Evolutionary conservation across 1,140 invertebrate genomes (phyloP).

Genomic region (Hyposmocoma kahamanoa): DNA sequence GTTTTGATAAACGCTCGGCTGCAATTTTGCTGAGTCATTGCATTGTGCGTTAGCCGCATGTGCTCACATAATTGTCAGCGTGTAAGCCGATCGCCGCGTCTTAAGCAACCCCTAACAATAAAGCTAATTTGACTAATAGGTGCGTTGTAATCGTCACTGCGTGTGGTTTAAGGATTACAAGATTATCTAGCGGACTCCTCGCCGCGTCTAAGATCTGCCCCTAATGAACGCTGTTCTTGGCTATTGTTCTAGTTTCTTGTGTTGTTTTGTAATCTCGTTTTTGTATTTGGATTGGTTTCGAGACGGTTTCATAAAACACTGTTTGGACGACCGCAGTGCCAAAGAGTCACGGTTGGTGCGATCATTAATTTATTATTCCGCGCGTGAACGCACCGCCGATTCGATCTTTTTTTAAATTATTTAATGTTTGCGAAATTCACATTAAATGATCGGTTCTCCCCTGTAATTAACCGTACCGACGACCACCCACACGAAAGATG

Average conservation of each 20-base stretch:
- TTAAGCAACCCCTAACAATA: conserved; percentile 65
- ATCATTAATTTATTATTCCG: conserved; percentile 57
- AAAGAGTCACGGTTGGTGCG: conserved; percentile 15
- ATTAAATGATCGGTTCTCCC: conserved; percentile 54
- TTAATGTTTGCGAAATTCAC: conserved; percentile 63
- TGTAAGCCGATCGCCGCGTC: conserved; percentile 60
- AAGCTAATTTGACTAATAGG: conserved; percentile 72
- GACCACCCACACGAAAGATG: conserved; percentile 46
- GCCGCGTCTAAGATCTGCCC: conserved; percentile 29
- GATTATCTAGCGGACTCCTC: conserved; percentile 37
- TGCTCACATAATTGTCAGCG: conserved; percentile 55
- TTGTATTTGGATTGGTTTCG: background rate
- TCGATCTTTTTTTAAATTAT: conserved; percentile 55
- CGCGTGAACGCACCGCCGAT: conserved; percentile 46
- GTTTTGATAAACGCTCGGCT: conserved; percentile 67
- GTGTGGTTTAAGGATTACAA: conserved; percentile 69
- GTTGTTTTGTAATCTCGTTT: conserved; percentile 25
- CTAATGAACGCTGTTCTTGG: conserved; percentile 49
- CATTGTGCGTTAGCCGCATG: conserved; percentile 56
- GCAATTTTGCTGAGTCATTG: conserved; percentile 68
- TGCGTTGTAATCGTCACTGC: conserved; percentile 68
- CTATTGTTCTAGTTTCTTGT: conserved; percentile 58
- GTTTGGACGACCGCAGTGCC: background rate
- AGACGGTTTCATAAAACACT: background rate
- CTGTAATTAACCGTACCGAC: conserved; percentile 55